Evolutionary conservation across 1,140 invertebrate species (phyloP).

Genomic region (Anastrepha obliqua): DNA sequence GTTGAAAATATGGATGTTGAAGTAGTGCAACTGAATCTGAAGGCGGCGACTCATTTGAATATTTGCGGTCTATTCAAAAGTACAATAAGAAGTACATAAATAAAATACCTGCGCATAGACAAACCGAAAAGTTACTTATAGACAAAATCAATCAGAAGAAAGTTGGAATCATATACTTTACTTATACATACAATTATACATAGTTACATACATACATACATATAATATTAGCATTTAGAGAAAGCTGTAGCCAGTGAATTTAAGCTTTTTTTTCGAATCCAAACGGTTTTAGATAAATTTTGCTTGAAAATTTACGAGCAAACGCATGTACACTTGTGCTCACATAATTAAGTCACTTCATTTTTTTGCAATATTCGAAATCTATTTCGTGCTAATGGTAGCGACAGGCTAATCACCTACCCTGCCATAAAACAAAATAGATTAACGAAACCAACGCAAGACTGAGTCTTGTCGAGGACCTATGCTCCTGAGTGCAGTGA

Average conservation of each 20-base stretch:
- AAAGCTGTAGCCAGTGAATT: too few relatives aligned
- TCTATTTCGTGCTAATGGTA: too few relatives aligned
- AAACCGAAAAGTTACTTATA: slow-evolving; percentile 1
- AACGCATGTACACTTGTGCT: neutral
- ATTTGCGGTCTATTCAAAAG: neutral
- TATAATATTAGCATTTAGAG: too few relatives aligned
- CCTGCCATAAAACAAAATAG: too few relatives aligned
- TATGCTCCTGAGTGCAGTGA: too few relatives aligned
- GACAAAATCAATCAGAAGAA: slow-evolving; percentile 1
- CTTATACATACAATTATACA: neutral
- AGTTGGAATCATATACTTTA: neutral
- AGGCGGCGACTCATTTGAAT: neutral
- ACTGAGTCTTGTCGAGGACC: too few relatives aligned
- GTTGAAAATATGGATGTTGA: slow-evolving; percentile 34
- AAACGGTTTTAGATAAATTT: neutral
- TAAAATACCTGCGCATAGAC: slow-evolving; percentile 27
- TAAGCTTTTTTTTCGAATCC: neutral
- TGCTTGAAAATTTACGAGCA: neutral
- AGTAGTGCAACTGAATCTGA: neutral
- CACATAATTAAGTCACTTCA: too few relatives aligned
- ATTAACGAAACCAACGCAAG: too few relatives aligned
- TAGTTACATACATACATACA: neutral
- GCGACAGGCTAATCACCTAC: too few relatives aligned
- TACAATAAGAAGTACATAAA: neutral
- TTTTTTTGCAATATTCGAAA: too few relatives aligned